These are phyloP conservation scores for Rhagoletis pomonella DNA, from an alignment of 1,140 invertebrate genomes.

Conservation along the genomic window DNA sequence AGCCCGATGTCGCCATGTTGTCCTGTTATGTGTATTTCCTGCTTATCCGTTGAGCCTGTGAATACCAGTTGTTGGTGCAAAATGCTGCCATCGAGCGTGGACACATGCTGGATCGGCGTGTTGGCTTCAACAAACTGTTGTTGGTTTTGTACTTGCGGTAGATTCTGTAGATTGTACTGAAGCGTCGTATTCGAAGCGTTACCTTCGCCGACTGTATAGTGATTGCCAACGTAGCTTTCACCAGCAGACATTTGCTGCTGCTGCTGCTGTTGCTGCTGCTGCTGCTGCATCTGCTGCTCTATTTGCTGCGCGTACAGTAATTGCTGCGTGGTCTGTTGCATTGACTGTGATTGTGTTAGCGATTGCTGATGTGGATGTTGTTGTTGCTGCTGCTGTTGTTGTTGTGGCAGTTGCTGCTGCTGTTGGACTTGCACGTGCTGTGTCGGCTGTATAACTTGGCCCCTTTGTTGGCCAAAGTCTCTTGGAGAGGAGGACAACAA, in stretches of 20 bases:
- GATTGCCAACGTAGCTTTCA: conserved; percentile 15
- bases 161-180: conserved; percentile 56
- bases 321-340: conserved; percentile 29
- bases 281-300: conserved; percentile 54
- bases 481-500: conserved; percentile 86
- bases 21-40: conserved; percentile 31
- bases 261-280: conserved; percentile 16
- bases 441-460: conserved; percentile 59
- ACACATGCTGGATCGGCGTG: conserved; percentile 34
- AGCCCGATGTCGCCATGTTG: background rate
- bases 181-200: conserved; percentile 58
- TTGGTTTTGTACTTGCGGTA: conserved; percentile 57
- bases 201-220: background rate
- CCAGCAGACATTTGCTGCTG: conserved; percentile 21
- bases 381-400: conserved; percentile 59
- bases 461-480: conserved; percentile 80
- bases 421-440: conserved; percentile 58
- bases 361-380: conserved; percentile 59
- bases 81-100: conserved; percentile 6
- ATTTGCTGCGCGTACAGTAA: conserved; percentile 54
- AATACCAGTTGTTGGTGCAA: conserved; percentile 59
- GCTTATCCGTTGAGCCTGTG: conserved; percentile 52
- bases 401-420: conserved; percentile 58
- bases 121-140: conserved; percentile 53
- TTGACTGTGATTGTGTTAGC: background rate